These are phyloP conservation scores for Selene dorsalis DNA, from an alignment of 2,797 vertebrate genomes.

Conservation along the genomic window DNA sequence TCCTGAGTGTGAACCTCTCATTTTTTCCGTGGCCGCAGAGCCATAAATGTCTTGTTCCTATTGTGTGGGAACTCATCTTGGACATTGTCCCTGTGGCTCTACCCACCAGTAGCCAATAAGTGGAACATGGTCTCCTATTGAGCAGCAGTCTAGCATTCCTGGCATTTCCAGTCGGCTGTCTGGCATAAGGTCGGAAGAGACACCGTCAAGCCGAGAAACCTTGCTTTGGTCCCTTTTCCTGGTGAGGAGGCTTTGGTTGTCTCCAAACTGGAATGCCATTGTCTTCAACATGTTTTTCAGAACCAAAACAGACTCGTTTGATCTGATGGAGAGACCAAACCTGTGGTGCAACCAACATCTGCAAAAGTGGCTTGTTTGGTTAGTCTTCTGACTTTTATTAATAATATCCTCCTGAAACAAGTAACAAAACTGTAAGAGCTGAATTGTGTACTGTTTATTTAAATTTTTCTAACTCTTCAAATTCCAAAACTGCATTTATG, in stretches of 20 bases:
- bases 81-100: constrained; percentile 83
- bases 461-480: not conserved
- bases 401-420: not conserved
- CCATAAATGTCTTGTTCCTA: constrained; percentile 88
- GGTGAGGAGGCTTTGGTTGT: constrained; percentile 70
- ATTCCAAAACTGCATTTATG: no score
- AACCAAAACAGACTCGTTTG: constrained; percentile 34
- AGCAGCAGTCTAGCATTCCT: constrained; percentile 89
- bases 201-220: constrained; percentile 74
- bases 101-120: constrained; percentile 87
- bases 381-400: not conserved
- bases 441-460: not conserved
- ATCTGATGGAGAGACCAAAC: constrained; percentile 16
- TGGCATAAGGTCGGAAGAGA: constrained; percentile 77
- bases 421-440: not conserved
- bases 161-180: constrained; percentile 86
- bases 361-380: not conserved
- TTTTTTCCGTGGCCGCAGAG: constrained; percentile 73
- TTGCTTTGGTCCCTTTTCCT: constrained; percentile 74
- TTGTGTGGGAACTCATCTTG: constrained; percentile 87
- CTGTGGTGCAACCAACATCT: constrained; percentile 7
- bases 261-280: constrained; percentile 83
- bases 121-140: constrained; percentile 87
- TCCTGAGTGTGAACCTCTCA: constrained; percentile 76
- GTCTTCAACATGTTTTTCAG: constrained; percentile 60